These are phyloP conservation scores for Pyrrhia umbra DNA, from an alignment of 2,888 invertebrate genomes.

Conservation along the genomic window DNA sequence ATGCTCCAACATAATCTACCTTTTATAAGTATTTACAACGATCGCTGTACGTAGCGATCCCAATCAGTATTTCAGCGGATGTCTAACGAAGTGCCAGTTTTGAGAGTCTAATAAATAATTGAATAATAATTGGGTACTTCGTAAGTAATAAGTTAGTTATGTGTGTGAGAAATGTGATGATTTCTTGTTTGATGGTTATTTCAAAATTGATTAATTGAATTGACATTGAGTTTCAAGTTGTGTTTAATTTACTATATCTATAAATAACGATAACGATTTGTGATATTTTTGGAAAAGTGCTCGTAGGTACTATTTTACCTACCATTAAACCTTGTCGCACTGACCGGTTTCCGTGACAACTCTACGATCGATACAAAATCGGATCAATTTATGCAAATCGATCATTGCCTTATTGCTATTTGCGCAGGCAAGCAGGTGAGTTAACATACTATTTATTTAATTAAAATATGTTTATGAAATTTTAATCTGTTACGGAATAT, in stretches of 20 bases:
- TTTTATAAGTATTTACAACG: slow-evolving; percentile 64
- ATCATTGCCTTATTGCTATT: slow-evolving; percentile 12
- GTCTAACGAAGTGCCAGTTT: slow-evolving; percentile 7
- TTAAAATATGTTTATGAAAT: no score
- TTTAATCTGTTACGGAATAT: no score
- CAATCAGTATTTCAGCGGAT: slow-evolving; percentile 32
- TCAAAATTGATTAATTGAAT: background rate
- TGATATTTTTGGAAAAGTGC: background rate
- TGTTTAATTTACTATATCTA: no score
- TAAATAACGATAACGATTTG: background rate
- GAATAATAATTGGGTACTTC: background rate
- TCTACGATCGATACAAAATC: slow-evolving; percentile 2
- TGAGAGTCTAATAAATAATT: background rate
- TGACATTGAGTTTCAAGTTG: background rate
- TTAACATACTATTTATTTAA: background rate
- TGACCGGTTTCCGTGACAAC: background rate
- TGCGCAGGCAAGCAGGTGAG: slow-evolving; percentile 15
- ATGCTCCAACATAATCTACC: no score
- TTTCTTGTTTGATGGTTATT: background rate
- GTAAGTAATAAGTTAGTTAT: background rate
- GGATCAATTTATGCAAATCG: background rate
- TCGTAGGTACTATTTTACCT: background rate
- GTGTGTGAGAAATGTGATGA: background rate
- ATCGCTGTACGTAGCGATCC: background rate
- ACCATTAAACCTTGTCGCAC: slow-evolving; percentile 1